phyloP scores from a whole-genome alignment of 2,888 invertebrate species.

The Ctena decussata region DNA sequence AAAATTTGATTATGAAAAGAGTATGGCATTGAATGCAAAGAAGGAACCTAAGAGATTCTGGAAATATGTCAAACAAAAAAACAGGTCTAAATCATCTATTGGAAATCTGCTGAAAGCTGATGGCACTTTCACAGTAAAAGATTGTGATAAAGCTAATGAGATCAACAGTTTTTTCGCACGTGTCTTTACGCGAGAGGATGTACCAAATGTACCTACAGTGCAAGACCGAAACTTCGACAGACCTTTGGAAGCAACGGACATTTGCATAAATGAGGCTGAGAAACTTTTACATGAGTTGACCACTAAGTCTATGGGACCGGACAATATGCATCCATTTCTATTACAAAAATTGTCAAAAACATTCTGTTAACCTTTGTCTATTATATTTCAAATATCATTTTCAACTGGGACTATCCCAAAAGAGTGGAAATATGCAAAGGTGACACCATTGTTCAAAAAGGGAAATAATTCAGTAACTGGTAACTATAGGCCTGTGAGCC shows the following conservation, averaged over 20 bases:
- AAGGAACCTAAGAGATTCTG: constrained; percentile 24
- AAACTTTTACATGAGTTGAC: constrained; percentile 7
- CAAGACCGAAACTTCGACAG: constrained; percentile 3
- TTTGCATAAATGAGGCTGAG: not conserved
- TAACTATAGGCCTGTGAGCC: not conserved
- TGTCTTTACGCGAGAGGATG: constrained; percentile 27
- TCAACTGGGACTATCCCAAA: not conserved
- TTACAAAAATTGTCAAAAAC: constrained; percentile 5
- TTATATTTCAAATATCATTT: constrained; percentile 1
- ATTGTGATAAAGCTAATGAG: constrained; percentile 20
- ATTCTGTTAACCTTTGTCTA: not conserved
- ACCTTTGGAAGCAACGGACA: constrained; percentile 8
- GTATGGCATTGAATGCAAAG: constrained; percentile 18
- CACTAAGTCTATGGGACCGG: constrained; percentile 15
- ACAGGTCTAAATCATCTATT: not conserved
- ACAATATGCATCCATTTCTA: constrained; percentile 11
- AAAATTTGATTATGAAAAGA: constrained; percentile 25
- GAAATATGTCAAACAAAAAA: constrained; percentile 21
- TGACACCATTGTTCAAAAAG: not conserved
- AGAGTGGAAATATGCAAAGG: constrained; percentile 9
- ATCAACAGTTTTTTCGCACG: constrained; percentile 15
- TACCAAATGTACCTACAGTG: constrained; percentile 11
- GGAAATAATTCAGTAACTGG: not conserved
- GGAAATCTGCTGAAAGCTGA: constrained; percentile 2
- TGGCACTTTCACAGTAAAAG: not conserved